Base-by-base conservation (phyloP, 2,113 vertebrate species). In the Sarotherodon lohbergeri region DNA sequence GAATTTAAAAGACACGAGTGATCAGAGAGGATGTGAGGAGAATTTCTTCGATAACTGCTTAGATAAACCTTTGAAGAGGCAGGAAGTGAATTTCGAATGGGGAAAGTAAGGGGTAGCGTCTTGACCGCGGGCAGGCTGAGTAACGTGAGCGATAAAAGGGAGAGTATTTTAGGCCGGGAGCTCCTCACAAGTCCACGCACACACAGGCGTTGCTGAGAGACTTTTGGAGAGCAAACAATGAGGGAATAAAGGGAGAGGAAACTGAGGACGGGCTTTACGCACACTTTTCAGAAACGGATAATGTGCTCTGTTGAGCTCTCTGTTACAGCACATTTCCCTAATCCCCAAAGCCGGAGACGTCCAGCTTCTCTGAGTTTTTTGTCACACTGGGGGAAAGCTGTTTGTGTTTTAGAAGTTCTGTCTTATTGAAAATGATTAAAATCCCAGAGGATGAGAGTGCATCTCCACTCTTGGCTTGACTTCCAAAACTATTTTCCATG, bases 191-290 rank as follows among this genome's bases (percentile, higher is more conserved):
- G 92, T 88, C 73, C 57, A 86, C 17, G 29, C 91, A 91, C 87
- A 88, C 71, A 80, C 82, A 79, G 57, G 41, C 82, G 84, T 93
- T 94, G 91, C 91, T 87, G 89, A 87, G 91, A 91, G 91, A 93
- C 91, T 86, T 93, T 83, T 86, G 80, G 88, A 91, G 89, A 84
- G 90, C 90, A 90, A 94, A 95, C 93, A 91, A 91, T 88, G 87
- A 83, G 88, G 76, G 88, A 66, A 82, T 88, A 56, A 89, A 90
- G 83, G 82, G 27, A 86, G 86, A 91, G 81, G 89, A 93, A 87
- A 88, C 87, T 27, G 63, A 89, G 89, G 83, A 80, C 57, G 29
- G 85, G 84, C 90, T 86, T 81, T 50, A 84, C 50, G 79, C 78
- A 57, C 61, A 50, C 61, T 22, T 90, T 90, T 81, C 80, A 86